Base-by-base conservation (phyloP, 2,888 invertebrate genomes). In the Bellardia bayeri region DNA sequence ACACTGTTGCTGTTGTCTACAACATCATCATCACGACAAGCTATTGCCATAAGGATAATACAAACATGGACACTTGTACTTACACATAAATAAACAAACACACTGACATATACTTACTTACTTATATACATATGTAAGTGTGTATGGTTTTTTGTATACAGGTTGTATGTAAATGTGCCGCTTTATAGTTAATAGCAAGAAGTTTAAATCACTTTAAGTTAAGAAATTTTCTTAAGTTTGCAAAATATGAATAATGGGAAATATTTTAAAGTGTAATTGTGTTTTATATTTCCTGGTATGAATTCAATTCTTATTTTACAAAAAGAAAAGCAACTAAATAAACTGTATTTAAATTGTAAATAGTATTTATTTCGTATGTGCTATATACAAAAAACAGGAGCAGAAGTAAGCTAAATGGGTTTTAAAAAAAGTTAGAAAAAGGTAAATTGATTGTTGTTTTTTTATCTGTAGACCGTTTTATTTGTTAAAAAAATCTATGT, bases 1-100 rank as follows among this genome's bases (percentile, higher is more conserved):
- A 81, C 71, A 72, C 80, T 81, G 54, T 54, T 72, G 54, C 71
- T 64, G 61, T 63, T 72, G 42, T 54, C 63, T 63, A 69, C 58
- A 69, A 80, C 69, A 69, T 69, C 61, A 80, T 80, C 45, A 58
- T 37, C n/a, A 40, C 16, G 7, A 61, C 37, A 49, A 61, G 61
- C 33, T 13, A 69, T 45, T 58, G 49, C 40, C 14, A 7, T 37
- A 61, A 14, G 45, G 23, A 45, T 13, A 61, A 68, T 7, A 79
- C 7, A 61, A 30, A 69, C 69, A 49, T 69, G 79, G 40, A 51
- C 37, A 80, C 49, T 49, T 23, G 11, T 23, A 66, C n/a, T 40
- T n/a, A 2, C 3, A n/a, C 14, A 13, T 6, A 61, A 33, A 30
- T 37, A 16, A n/a, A 64, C n/a, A 16, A 37, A 37, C 5, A 37